These are phyloP conservation scores for Lithobius niger DNA, from an alignment of 1,140 invertebrate species.

Conservation along the genomic window DNA sequence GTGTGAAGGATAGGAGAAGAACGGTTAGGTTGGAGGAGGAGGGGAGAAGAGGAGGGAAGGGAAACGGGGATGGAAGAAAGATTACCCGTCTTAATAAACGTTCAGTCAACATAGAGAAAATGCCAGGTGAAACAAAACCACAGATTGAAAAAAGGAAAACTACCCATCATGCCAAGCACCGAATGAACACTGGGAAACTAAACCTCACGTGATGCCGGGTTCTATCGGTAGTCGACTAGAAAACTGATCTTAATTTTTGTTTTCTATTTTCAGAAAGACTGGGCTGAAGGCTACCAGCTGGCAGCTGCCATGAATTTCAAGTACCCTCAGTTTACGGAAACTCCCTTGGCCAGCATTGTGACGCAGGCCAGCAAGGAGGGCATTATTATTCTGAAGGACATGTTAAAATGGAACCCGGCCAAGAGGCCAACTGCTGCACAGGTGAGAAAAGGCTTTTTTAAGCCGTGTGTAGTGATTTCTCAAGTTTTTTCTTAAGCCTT, in stretches of 20 bases:
- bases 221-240: too few relatives aligned
- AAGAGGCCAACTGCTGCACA: slow-evolving; percentile 77
- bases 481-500: slow-evolving; percentile 7
- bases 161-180: too few relatives aligned
- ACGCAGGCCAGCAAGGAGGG: slow-evolving; percentile 70
- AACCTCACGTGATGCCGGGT: too few relatives aligned
- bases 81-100: too few relatives aligned
- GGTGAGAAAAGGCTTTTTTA: slow-evolving; percentile 37
- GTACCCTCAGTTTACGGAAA: slow-evolving; percentile 74
- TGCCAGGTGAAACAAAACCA: too few relatives aligned
- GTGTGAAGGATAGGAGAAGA: too few relatives aligned
- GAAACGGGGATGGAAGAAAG: too few relatives aligned
- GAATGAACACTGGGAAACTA: too few relatives aligned
- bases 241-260: slow-evolving; percentile 11
- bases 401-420: slow-evolving; percentile 84
- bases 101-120: too few relatives aligned
- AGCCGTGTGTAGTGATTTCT: background rate
- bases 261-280: slow-evolving; percentile 53
- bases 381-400: slow-evolving; percentile 67
- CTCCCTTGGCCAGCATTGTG: slow-evolving; percentile 64
- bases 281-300: slow-evolving; percentile 88
- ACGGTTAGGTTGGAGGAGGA: too few relatives aligned
- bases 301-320: slow-evolving; percentile 91
- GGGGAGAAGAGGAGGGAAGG: too few relatives aligned
- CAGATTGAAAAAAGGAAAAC: too few relatives aligned